Base-by-base conservation (phyloP, 2,888 invertebrate genomes). In the Euplexia lucipara region DNA sequence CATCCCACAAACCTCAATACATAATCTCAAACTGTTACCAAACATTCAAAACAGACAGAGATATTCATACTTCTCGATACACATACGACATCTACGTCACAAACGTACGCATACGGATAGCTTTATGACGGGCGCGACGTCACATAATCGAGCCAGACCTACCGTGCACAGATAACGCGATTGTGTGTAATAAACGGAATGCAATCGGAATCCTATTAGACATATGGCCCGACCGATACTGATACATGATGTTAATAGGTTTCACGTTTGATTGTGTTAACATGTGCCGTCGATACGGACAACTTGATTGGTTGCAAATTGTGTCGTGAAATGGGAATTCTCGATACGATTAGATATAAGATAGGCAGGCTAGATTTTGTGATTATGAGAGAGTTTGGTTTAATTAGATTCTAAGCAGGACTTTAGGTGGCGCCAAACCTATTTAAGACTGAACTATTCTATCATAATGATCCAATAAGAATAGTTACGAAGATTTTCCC, bases 201-300 rank as follows among this genome's bases (percentile, higher is more conserved):
- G 89, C 91, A 88, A 91, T 91, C 83, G 84, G 86, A 90, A 92
- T 93, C 92, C 92, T 88, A 92, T 94, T 92, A 93, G 92, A 91
- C 92, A 86, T 91, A 90, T 88, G 91, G 85, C 80, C 81, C 84
- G 72, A 60, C 83, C 78, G 88, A 89, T 89, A 86, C 76, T 85
- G 89, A 86, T 89, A 89, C 88, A 87, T 82, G 86, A 88, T 80
- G 86, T 85, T 90, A 91, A 92, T 91, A 91, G 90, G 90, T 86
- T 90, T 88, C 87, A 85, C 82, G 87, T 88, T 87, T 88, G 89
- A 83, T 86, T 88, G 86, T 86, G 88, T 86, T 85, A 84, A 81
- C 84, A 84, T 83, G 78, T 79, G 78, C 69, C 71, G 51, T 53
- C 59, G 67, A 71, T 71, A 77, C 58, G 63, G 78, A 75, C 62